These are phyloP conservation scores for Standfussiana lucernea DNA, from an alignment of 2,888 invertebrate species.

Conservation along the genomic window DNA sequence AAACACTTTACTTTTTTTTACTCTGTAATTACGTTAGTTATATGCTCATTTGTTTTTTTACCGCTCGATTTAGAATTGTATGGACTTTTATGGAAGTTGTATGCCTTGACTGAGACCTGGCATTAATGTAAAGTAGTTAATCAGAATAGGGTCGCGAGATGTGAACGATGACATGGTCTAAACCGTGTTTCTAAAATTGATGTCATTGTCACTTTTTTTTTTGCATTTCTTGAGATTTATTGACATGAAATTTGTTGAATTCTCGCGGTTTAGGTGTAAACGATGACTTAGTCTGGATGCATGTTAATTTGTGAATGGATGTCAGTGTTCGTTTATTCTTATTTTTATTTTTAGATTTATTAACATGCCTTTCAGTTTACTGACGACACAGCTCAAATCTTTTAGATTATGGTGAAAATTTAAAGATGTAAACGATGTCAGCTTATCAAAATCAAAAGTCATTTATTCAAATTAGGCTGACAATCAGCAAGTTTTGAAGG, in stretches of 20 bases:
- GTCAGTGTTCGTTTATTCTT: background rate
- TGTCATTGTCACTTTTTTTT: conserved; percentile 22
- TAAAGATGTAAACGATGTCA: background rate
- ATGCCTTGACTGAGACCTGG: conserved; percentile 55
- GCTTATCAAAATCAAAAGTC: no score
- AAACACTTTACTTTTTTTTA: conserved; percentile 38
- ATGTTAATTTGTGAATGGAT: conserved; percentile 1
- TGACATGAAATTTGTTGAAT: background rate
- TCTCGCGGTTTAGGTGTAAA: background rate
- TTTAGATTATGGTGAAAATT: conserved; percentile 1
- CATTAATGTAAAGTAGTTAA: conserved; percentile 4
- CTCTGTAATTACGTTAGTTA: conserved; percentile 38
- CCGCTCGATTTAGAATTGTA: conserved; percentile 20
- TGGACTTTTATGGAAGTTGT: conserved; percentile 45
- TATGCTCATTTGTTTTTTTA: conserved; percentile 41
- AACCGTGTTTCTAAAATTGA: conserved; percentile 22
- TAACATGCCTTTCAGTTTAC: background rate
- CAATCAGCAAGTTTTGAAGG: no score
- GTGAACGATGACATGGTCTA: conserved; percentile 6
- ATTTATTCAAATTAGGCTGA: no score
- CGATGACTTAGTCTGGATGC: background rate
- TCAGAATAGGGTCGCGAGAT: conserved; percentile 19
- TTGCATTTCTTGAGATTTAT: background rate
- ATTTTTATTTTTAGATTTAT: background rate
- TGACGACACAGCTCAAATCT: no score